These are phyloP conservation scores for Diarsia dahlii DNA, from an alignment of 2,888 invertebrate species.

Conservation along the genomic window DNA sequence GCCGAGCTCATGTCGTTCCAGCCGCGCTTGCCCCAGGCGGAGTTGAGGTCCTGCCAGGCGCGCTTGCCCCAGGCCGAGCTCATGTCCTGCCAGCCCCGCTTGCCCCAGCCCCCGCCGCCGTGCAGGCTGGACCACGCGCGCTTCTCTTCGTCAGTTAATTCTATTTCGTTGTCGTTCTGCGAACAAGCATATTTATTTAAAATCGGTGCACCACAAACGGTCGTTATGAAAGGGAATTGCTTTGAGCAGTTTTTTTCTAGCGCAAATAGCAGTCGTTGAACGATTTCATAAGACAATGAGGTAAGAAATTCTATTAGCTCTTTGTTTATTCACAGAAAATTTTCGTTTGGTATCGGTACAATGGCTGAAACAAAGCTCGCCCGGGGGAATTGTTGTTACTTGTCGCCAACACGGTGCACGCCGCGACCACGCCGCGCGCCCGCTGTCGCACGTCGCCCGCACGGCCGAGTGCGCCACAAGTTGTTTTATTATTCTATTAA, in stretches of 20 bases:
- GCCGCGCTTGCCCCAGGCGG: conserved; percentile 91
- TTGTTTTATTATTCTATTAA: conserved; percentile 78
- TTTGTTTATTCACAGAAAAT: conserved; percentile 57
- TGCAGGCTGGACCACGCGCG: conserved; percentile 91
- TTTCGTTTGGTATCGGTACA: conserved; percentile 53
- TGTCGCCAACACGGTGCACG: conserved; percentile 53
- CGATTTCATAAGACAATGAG: conserved; percentile 53
- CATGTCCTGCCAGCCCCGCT: conserved; percentile 91
- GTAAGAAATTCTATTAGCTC: conserved; percentile 60
- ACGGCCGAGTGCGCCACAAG: conserved; percentile 56
- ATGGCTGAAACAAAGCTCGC: conserved; percentile 61
- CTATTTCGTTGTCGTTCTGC: conserved; percentile 85
- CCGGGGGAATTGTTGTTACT: conserved; percentile 51
- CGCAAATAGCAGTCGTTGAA: conserved; percentile 41
- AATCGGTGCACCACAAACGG: conserved; percentile 14
- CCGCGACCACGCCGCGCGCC: not conserved
- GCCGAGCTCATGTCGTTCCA: conserved; percentile 88
- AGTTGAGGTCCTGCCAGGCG: conserved; percentile 90
- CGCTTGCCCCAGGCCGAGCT: conserved; percentile 91
- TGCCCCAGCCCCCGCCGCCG: conserved; percentile 91
- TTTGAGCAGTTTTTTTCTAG: conserved; percentile 37
- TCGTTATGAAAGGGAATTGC: conserved; percentile 34
- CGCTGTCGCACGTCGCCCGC: not conserved
- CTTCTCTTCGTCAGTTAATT: conserved; percentile 91
- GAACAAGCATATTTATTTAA: conserved; percentile 46